phyloP scores from a whole-genome alignment of 2,797 vertebrate species.

The Sphenodon punctatus region DNA sequence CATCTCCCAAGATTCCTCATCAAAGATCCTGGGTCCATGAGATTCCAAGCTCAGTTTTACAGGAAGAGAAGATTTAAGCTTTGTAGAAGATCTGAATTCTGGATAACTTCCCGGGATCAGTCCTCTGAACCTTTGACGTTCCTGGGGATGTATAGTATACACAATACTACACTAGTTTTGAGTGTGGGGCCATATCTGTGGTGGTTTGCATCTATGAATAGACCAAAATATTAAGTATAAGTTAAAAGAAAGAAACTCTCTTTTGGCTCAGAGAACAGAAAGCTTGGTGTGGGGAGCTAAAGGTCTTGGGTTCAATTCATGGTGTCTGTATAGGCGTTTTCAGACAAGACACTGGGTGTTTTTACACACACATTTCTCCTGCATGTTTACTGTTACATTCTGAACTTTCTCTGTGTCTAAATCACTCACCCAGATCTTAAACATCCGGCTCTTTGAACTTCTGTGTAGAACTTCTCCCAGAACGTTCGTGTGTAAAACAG shows the following conservation, averaged over 20 bases:
- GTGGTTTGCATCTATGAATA: background rate
- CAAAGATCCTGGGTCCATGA: background rate
- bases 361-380: too few species aligned
- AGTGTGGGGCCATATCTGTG: background rate
- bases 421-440: too few species aligned
- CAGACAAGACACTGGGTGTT: too few species aligned
- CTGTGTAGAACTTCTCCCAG: too few species aligned
- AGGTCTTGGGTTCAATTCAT: background rate
- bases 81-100: background rate
- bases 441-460: too few species aligned
- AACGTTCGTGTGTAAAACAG: too few species aligned
- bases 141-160: background rate
- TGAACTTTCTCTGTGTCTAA: too few species aligned
- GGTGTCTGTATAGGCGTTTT: too few species aligned
- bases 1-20: background rate
- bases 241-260: background rate
- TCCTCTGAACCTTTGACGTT: background rate
- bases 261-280: background rate
- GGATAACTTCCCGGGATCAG: background rate
- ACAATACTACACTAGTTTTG: background rate
- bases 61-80: background rate
- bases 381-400: too few species aligned
- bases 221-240: background rate
- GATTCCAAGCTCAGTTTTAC: background rate
- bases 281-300: background rate